phyloP scores from a whole-genome alignment of 2,113 vertebrate genomes.

The Muntiacus muntjak region DNA sequence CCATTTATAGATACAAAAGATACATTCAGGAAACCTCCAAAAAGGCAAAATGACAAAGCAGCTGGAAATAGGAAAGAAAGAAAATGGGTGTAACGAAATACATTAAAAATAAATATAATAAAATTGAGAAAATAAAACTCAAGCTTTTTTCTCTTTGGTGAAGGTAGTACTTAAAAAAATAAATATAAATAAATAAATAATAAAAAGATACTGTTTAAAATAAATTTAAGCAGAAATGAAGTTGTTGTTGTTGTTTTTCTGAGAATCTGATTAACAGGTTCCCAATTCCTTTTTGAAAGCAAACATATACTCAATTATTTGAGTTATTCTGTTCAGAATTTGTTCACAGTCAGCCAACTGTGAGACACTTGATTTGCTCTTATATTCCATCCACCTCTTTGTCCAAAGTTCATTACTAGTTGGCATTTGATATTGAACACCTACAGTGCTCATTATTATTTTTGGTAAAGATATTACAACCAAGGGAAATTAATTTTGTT shows the following conservation, averaged over 20 bases:
- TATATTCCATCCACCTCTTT: not conserved
- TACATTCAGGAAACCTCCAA: not conserved
- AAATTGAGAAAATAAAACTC: not conserved
- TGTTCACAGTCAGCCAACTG: not conserved
- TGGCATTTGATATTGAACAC: not conserved
- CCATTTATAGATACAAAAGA: not conserved
- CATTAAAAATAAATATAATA: not conserved
- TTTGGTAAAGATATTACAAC: not conserved
- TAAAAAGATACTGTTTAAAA: not conserved
- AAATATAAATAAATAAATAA: not conserved
- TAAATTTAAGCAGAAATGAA: not conserved
- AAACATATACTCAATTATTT: not conserved
- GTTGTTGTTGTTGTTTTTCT: not conserved
- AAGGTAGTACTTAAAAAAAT: not conserved
- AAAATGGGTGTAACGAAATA: not conserved
- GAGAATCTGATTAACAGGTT: not conserved
- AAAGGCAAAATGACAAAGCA: not conserved
- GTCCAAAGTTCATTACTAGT: not conserved
- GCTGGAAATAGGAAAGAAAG: not conserved
- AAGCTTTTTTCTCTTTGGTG: not conserved
- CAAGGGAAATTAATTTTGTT: not conserved
- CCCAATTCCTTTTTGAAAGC: not conserved
- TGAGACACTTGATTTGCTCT: not conserved
- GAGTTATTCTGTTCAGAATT: not conserved
- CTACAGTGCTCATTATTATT: not conserved